Percentiles rank a stretch among this genome's conserved stretches.
phyloP scores from a whole-genome alignment of 2,888 invertebrate species.

The Cheilosia variabilis region DNA sequence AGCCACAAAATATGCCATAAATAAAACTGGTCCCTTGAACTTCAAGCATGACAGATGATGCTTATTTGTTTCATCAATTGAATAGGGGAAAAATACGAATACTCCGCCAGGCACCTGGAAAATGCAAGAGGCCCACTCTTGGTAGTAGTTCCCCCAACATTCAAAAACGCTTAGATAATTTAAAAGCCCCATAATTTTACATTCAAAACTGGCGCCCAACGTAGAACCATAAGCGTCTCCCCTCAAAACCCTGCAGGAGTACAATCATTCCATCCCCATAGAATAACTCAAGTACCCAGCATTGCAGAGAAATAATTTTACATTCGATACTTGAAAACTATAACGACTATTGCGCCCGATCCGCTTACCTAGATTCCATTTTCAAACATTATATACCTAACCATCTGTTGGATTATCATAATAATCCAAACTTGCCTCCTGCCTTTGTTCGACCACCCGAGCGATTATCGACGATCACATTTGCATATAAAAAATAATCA shows the following conservation, averaged over 20 bases:
- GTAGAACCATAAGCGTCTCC: background rate
- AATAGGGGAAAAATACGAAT: too few relatives aligned
- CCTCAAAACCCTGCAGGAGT: background rate
- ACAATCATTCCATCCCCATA: background rate
- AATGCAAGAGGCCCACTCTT: too few relatives aligned
- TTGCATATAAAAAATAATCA: conserved; percentile 71
- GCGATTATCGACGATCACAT: conserved; percentile 68
- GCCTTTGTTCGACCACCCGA: conserved; percentile 12
- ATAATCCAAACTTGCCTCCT: background rate
- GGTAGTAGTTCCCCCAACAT: too few relatives aligned
- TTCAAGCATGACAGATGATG: too few relatives aligned
- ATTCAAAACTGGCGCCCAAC: conserved; percentile 16
- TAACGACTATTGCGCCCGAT: conserved; percentile 19
- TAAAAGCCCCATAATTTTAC: too few relatives aligned
- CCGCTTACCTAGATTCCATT: conserved; percentile 25
- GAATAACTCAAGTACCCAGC: conserved; percentile 1
- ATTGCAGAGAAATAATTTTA: conserved; percentile 27
- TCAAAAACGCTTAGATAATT: too few relatives aligned
- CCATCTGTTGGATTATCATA: conserved; percentile 70
- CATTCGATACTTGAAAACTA: conserved; percentile 35
- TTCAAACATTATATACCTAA: conserved; percentile 17
- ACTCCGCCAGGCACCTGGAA: too few relatives aligned
- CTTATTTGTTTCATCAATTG: too few relatives aligned
- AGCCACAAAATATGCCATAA: too few relatives aligned
- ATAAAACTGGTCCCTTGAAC: too few relatives aligned